Evolutionary conservation across 2,888 invertebrate species (phyloP).

Genomic region (Phyto melanocephala): DNA sequence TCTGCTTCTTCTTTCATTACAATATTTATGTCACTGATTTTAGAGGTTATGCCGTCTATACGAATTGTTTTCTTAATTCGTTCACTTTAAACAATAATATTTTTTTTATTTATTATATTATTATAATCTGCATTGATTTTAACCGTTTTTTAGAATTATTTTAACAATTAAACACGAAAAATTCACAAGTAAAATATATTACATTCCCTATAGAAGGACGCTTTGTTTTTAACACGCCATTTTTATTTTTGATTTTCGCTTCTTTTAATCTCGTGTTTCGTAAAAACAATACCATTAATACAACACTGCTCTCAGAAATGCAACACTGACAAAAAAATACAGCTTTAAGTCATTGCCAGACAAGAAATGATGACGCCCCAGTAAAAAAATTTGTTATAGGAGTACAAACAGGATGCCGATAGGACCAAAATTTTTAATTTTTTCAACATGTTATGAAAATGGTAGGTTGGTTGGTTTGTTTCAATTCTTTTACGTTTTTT

Average conservation of each 20-base stretch:
- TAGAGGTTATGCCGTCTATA: constrained; percentile 77
- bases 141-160: constrained; percentile 34
- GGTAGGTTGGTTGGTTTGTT: too few species aligned
- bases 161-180: constrained; percentile 58
- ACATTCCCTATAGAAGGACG: constrained; percentile 75
- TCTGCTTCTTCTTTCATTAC: constrained; percentile 76
- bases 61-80: constrained; percentile 59
- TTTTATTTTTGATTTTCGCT: constrained; percentile 69
- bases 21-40: constrained; percentile 71
- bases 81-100: constrained; percentile 22
- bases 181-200: constrained; percentile 68
- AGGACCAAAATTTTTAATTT: too few species aligned
- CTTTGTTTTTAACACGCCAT: constrained; percentile 75
- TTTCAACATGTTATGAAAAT: too few species aligned
- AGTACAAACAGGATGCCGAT: too few species aligned
- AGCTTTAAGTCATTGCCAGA: background rate
- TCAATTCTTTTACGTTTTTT: too few species aligned
- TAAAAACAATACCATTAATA: constrained; percentile 24
- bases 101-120: background rate
- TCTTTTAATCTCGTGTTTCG: constrained; percentile 56
- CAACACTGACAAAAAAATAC: constrained; percentile 14
- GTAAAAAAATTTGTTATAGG: too few species aligned
- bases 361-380: too few species aligned
- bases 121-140: constrained; percentile 17
- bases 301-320: background rate